These are phyloP conservation scores for Orchesella cincta DNA, from an alignment of 1,140 invertebrate species.

Conservation along the genomic window DNA sequence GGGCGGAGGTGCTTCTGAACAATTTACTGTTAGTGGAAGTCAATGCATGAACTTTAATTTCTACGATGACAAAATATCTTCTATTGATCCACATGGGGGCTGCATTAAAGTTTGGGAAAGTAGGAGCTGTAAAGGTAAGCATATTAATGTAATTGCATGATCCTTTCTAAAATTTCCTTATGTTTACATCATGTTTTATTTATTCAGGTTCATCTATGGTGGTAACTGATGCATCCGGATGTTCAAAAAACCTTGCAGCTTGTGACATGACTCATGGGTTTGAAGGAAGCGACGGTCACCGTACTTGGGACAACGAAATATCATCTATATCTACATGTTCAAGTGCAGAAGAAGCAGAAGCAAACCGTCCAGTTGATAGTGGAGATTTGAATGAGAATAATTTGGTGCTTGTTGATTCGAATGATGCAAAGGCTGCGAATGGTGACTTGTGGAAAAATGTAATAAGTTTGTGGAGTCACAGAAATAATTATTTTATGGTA, in stretches of 20 bases:
- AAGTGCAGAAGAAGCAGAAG: neutral
- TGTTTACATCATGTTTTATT: too few relatives aligned
- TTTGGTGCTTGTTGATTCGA: neutral
- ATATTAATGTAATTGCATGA: too few relatives aligned
- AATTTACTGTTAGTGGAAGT: too few relatives aligned
- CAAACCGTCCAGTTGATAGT: neutral
- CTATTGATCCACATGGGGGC: too few relatives aligned
- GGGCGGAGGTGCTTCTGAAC: too few relatives aligned
- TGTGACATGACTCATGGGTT: neutral
- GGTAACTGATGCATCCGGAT: too few relatives aligned
- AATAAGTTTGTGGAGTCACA: neutral
- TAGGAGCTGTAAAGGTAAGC: too few relatives aligned
- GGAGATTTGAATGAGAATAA: neutral
- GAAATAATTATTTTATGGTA: neutral
- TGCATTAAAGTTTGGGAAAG: too few relatives aligned
- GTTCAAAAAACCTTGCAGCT: neutral
- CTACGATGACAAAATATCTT: too few relatives aligned
- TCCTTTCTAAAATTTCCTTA: too few relatives aligned
- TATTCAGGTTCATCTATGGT: too few relatives aligned
- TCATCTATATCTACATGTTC: neutral
- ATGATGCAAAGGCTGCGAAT: neutral
- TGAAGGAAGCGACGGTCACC: neutral
- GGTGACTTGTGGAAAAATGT: neutral
- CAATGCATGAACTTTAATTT: too few relatives aligned
- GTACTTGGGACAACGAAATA: neutral